phyloP scores from a whole-genome alignment of 92 coral and sea anemone genomes.

The Plumapathes pennacea region DNA sequence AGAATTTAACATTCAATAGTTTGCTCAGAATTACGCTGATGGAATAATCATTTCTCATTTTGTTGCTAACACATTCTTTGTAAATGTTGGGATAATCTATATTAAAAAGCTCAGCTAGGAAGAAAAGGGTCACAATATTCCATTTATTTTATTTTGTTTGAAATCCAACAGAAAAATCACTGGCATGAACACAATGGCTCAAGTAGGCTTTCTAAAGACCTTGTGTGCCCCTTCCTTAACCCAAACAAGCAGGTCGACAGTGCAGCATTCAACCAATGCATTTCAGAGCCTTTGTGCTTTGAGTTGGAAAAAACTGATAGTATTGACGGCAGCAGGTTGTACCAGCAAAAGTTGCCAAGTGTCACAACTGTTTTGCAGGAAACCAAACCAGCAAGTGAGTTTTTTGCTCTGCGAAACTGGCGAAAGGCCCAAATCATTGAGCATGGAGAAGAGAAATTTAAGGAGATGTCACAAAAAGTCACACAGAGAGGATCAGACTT shows the following conservation, averaged over 20 bases:
- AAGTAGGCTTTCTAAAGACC: no score
- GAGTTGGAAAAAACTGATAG: constrained; percentile 29
- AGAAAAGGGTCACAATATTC: no score
- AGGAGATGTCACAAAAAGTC: constrained; percentile 48
- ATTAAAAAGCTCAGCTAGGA: no score
- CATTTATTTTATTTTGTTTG: no score
- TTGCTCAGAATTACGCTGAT: no score
- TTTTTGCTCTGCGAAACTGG: constrained; percentile 86
- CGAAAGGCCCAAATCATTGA: constrained; percentile 65
- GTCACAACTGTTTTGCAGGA: constrained; percentile 78
- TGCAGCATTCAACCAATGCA: constrained; percentile 28
- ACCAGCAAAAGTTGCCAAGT: constrained; percentile 56
- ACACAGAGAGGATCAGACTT: constrained; percentile 65
- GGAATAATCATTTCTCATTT: no score
- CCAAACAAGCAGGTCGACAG: constrained; percentile 29
- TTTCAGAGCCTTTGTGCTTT: constrained; percentile 39
- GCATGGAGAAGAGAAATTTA: constrained; percentile 65
- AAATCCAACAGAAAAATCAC: no score
- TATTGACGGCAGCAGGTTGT: constrained; percentile 45
- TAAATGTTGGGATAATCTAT: no score
- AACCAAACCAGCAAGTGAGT: constrained; percentile 74
- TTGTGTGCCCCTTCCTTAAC: constrained; percentile 67
- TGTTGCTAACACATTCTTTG: no score
- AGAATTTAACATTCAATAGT: no score
- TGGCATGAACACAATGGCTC: no score